Percentiles rank a stretch among this genome's conserved stretches.
phyloP scores from a whole-genome alignment of 2,797 vertebrate species.

The Perodicticus potto region DNA sequence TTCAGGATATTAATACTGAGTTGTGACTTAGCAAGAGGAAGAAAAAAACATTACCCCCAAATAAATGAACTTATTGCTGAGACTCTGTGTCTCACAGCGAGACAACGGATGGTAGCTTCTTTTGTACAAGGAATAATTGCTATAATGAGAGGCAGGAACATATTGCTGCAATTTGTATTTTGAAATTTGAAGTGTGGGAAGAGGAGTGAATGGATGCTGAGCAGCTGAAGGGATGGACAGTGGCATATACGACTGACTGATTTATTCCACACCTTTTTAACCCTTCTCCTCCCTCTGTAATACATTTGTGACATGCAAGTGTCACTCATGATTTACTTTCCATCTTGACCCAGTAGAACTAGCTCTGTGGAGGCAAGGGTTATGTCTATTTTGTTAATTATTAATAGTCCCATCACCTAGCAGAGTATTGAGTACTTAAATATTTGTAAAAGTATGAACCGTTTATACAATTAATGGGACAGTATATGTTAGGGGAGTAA shows the following conservation, averaged over 20 bases:
- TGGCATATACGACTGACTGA: not conserved
- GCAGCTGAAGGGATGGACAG: not conserved
- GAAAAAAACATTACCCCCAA: not conserved
- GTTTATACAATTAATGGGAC: not conserved
- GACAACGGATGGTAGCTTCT: not conserved
- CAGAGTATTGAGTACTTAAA: not conserved
- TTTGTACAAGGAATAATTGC: not conserved
- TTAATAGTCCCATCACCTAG: not conserved
- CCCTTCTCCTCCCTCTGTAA: not conserved
- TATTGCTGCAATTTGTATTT: not conserved
- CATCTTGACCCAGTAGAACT: not conserved
- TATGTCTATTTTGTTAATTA: not conserved
- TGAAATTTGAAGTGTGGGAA: slow-evolving; percentile 11
- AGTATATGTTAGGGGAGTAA: not conserved
- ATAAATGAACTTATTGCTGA: slow-evolving; percentile 24
- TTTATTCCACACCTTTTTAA: not conserved
- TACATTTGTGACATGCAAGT: not conserved
- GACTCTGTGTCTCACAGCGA: slow-evolving; percentile 29
- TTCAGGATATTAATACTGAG: not conserved
- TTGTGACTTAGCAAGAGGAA: not conserved
- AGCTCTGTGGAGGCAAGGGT: not conserved
- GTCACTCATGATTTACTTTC: not conserved
- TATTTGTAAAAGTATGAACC: slow-evolving; percentile 10
- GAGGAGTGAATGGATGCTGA: not conserved
- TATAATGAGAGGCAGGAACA: not conserved